These are phyloP conservation scores for Phoeniculus purpureus DNA, from an alignment of 2,797 vertebrate species.

Conservation along the genomic window DNA sequence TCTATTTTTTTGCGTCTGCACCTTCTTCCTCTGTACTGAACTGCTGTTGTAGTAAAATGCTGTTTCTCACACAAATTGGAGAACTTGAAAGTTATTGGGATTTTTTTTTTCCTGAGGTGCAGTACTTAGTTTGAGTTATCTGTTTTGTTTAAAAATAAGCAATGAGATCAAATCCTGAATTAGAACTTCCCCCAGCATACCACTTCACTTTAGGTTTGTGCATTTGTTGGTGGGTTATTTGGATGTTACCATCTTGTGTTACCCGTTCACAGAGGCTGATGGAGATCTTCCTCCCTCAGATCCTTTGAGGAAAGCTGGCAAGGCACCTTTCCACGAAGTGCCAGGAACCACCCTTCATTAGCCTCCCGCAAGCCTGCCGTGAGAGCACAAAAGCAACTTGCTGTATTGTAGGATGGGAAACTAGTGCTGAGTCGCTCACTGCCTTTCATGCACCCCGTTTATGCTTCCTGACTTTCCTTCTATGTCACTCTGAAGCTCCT, in stretches of 20 bases:
- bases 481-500: constrained; percentile 43
- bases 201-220: not conserved
- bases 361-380: constrained; percentile 5
- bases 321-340: not conserved
- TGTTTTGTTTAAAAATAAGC: not conserved
- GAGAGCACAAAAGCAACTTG: constrained; percentile 31
- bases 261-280: not conserved
- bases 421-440: constrained; percentile 39
- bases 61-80: not conserved
- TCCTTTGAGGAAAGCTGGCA: not conserved
- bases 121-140: not conserved
- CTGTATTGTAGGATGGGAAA: constrained; percentile 39
- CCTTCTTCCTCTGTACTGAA: not conserved
- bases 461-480: constrained; percentile 53
- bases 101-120: not conserved
- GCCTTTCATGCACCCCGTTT: constrained; percentile 48
- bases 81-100: not conserved
- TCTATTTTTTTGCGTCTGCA: not conserved
- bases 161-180: not conserved
- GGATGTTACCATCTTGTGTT: not conserved
- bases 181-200: not conserved
- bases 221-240: not conserved
- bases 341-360: not conserved
- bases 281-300: not conserved
- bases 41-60: not conserved